Conservation (phyloP, 2,797 vertebrate genomes). For the Synaphobranchus kaupii region DNA sequence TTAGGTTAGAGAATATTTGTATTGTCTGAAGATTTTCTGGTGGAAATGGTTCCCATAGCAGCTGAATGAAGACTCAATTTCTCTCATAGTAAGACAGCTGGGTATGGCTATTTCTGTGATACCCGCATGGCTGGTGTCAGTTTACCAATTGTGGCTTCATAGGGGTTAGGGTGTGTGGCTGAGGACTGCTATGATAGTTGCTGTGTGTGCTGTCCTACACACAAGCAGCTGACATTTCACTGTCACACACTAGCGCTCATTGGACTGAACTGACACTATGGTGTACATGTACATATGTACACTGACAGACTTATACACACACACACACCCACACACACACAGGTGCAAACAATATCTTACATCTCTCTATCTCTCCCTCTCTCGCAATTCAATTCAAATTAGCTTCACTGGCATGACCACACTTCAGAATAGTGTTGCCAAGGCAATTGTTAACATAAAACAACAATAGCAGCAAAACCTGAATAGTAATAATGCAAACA, state of each 20-base stretch:
- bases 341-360: background rate
- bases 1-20: background rate
- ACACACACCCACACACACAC: constrained; percentile 8
- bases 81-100: constrained; percentile 19
- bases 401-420: no score
- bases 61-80: background rate
- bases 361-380: constrained; percentile 1
- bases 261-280: background rate
- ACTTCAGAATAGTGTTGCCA: no score
- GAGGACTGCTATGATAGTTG: background rate
- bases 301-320: background rate
- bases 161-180: background rate
- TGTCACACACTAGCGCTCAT: background rate
- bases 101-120: constrained; percentile 35
- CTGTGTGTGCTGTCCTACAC: background rate
- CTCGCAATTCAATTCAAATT: background rate
- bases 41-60: background rate
- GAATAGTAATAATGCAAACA: no score
- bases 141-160: constrained; percentile 30
- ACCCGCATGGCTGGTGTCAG: constrained; percentile 23
- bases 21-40: background rate
- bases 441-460: no score
- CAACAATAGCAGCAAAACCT: no score
- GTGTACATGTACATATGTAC: background rate
- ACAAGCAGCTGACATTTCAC: background rate